Percentiles rank a stretch among this genome's conserved stretches.
Evolutionary conservation across 2,797 vertebrate genomes (phyloP).

Genomic region (Lophura swinhoii): DNA sequence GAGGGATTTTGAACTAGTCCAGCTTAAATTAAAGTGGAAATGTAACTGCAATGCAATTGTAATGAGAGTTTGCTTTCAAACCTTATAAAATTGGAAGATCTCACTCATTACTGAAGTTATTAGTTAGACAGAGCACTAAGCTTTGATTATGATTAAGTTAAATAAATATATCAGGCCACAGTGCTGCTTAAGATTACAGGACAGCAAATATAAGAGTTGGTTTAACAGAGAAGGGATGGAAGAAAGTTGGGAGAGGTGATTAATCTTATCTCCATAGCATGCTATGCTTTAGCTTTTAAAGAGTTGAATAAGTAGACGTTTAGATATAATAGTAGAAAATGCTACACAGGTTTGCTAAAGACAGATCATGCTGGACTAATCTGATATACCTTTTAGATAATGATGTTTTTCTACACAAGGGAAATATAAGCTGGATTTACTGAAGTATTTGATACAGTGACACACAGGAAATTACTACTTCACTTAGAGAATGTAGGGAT

Average conservation of each 20-base stretch:
- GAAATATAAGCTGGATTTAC: constrained; percentile 6
- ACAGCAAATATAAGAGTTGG: background rate
- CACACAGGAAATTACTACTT: constrained; percentile 50
- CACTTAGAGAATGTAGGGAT: constrained; percentile 20
- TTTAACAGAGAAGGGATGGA: background rate
- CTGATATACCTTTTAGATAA: background rate
- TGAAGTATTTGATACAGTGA: background rate
- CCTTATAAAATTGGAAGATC: constrained; percentile 9
- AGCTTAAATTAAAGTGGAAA: background rate
- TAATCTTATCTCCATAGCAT: background rate
- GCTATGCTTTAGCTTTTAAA: background rate
- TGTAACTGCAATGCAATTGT: background rate
- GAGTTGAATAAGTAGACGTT: background rate
- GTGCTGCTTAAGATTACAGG: background rate
- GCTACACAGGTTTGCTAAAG: background rate
- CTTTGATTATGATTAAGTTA: background rate
- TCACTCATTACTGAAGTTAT: background rate
- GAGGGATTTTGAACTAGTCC: background rate
- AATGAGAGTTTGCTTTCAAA: constrained; percentile 7
- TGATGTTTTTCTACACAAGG: background rate
- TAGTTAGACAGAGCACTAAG: background rate
- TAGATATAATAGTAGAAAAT: background rate
- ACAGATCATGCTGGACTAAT: background rate
- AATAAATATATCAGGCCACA: background rate
- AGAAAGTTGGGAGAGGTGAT: background rate